These are phyloP conservation scores for Pachycephala philippinensis DNA, from an alignment of 2,113 vertebrate genomes.

Conservation along the genomic window DNA sequence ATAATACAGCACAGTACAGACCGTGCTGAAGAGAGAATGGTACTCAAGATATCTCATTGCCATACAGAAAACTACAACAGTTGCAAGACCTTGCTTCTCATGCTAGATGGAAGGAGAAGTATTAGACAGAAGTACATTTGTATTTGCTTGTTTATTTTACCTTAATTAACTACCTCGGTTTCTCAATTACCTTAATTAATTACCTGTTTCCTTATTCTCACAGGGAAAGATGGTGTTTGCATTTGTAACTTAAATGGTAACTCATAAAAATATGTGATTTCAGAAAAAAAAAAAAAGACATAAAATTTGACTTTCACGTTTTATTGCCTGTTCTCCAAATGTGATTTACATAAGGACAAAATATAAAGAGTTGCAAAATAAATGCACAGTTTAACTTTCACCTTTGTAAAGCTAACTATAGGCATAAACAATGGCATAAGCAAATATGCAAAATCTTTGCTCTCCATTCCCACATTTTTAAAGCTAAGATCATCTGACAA, in stretches of 20 bases:
- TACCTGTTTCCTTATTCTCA: neutral
- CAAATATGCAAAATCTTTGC: neutral
- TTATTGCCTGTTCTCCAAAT: neutral
- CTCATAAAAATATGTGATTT: neutral
- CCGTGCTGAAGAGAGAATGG: neutral
- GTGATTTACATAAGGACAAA: neutral
- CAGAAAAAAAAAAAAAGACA: neutral
- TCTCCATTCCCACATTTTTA: neutral
- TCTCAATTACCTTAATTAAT: too few relatives aligned
- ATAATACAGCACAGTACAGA: neutral
- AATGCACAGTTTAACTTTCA: neutral
- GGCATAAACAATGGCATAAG: neutral
- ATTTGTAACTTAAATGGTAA: neutral
- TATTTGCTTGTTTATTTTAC: neutral
- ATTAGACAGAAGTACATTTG: neutral
- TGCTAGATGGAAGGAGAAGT: neutral
- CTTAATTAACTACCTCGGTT: neutral
- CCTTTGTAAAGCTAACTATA: neutral
- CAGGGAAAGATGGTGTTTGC: neutral
- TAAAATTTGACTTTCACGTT: neutral
- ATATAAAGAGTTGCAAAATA: neutral
- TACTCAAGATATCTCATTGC: neutral
- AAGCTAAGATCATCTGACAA: neutral
- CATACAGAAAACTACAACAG: neutral
- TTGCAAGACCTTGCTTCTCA: neutral